Conservation (phyloP, 2,113 vertebrate genomes). For the Centropus bengalensis region DNA sequence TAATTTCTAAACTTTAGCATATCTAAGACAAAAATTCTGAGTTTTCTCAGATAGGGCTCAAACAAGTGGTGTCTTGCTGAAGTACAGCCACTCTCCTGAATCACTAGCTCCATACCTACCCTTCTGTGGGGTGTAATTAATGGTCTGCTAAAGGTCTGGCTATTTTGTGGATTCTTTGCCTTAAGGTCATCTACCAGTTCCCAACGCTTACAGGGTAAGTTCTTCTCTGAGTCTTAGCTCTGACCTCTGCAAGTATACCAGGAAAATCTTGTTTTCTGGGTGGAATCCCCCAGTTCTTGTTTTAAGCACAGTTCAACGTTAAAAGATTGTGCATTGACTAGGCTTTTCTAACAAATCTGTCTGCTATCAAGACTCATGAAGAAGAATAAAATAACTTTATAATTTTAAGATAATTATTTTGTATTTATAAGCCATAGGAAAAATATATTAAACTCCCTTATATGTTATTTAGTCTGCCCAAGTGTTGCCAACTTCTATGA, state of each 20-base stretch:
- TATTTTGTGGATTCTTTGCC: background rate
- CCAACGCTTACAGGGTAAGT: background rate
- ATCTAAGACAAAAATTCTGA: background rate
- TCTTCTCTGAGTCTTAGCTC: background rate
- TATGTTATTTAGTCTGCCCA: background rate
- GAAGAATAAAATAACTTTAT: background rate
- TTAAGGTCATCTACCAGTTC: background rate
- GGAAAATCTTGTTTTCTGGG: accelerated
- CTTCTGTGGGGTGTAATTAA: background rate
- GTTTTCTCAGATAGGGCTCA: background rate
- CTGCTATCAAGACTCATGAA: accelerated
- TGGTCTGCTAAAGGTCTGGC: background rate
- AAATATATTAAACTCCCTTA: background rate
- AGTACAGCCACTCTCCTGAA: background rate
- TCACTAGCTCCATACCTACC: background rate
- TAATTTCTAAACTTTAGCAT: background rate
- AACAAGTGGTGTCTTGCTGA: background rate
- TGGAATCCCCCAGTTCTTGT: background rate
- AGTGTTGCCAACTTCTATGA: background rate
- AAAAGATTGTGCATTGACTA: background rate
- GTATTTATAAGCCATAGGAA: background rate
- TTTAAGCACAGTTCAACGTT: background rate
- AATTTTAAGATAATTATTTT: background rate
- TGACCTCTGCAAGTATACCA: background rate
- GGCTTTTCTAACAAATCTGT: background rate